A percentile compares a stretch with the other conserved stretches of the same genome.
phyloP scores from a whole-genome alignment of 2,113 vertebrate species.

The Mesembrinibis cayennensis region DNA sequence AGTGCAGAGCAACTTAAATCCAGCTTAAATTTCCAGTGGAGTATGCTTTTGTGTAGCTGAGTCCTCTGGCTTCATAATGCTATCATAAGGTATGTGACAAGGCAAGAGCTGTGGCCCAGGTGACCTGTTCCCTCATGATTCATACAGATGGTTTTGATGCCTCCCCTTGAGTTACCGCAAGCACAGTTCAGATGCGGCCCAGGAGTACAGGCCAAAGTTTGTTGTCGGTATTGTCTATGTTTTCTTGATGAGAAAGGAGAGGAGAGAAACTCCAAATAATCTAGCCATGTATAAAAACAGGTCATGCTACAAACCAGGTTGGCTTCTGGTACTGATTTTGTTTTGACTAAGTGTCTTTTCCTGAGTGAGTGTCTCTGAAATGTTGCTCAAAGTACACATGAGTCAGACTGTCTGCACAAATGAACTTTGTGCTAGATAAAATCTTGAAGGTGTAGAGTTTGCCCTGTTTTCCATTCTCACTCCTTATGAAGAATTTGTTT shows the following conservation, averaged over 20 bases:
- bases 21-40: conserved; percentile 23
- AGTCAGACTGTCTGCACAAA: background rate
- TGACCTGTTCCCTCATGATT: background rate
- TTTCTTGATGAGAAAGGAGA: background rate
- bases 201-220: background rate
- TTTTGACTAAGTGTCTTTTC: background rate
- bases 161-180: background rate
- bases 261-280: background rate
- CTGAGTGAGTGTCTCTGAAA: background rate
- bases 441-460: background rate
- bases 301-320: background rate
- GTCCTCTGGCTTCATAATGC: background rate
- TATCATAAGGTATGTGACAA: background rate
- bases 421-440: background rate
- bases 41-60: conserved; percentile 6
- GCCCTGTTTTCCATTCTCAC: background rate
- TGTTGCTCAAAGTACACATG: background rate
- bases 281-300: background rate
- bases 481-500: background rate
- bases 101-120: background rate
- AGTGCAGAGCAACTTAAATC: conserved; percentile 24
- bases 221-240: background rate
- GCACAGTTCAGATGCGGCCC: background rate
- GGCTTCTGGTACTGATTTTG: background rate
- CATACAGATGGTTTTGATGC: background rate